Percentiles rank a stretch among this genome's conserved stretches.
Conservation (phyloP, 2,113 vertebrate species). For the Cynoglossus semilaevis region DNA sequence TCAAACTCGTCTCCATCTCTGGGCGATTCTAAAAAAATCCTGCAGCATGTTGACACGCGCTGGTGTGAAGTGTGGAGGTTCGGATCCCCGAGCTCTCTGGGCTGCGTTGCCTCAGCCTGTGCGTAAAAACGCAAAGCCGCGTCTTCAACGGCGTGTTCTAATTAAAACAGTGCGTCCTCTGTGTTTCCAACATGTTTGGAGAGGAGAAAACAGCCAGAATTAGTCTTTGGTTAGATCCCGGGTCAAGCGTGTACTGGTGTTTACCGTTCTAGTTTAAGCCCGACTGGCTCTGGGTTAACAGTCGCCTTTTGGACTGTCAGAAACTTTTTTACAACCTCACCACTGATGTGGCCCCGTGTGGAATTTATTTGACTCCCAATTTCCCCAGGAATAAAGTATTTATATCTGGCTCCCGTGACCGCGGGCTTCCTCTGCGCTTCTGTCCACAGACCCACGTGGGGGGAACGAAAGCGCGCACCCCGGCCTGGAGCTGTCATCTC, state of each 20-base stretch:
- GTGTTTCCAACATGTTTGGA: slow-evolving; percentile 54
- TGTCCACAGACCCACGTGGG: slow-evolving; percentile 70
- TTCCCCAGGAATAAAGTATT: slow-evolving; percentile 71
- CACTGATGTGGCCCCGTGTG: slow-evolving; percentile 69
- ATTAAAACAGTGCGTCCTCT: slow-evolving; percentile 72
- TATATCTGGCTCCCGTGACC: slow-evolving; percentile 67
- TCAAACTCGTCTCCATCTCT: slow-evolving; percentile 5
- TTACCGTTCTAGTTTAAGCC: slow-evolving; percentile 64
- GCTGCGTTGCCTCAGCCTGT: slow-evolving; percentile 16
- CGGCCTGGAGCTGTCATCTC: slow-evolving; percentile 65
- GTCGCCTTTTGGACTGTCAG: slow-evolving; percentile 67
- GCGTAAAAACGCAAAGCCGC: slow-evolving; percentile 52
- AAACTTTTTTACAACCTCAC: slow-evolving; percentile 59
- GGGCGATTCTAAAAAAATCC: neutral
- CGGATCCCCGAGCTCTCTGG: slow-evolving; percentile 17
- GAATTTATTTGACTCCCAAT: slow-evolving; percentile 77
- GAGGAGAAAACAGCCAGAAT: slow-evolving; percentile 43
- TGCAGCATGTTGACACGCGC: slow-evolving; percentile 24
- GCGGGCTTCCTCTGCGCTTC: slow-evolving; percentile 69
- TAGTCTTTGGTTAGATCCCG: slow-evolving; percentile 57
- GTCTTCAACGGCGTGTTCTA: slow-evolving; percentile 53
- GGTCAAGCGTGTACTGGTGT: slow-evolving; percentile 59
- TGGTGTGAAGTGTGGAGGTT: slow-evolving; percentile 7
- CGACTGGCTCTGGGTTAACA: slow-evolving; percentile 54
- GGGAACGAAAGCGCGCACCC: slow-evolving; percentile 50